Percentiles rank a stretch among this genome's conserved stretches.
Conservation (phyloP, 2,888 invertebrate species). For the Rhagium mordax region DNA sequence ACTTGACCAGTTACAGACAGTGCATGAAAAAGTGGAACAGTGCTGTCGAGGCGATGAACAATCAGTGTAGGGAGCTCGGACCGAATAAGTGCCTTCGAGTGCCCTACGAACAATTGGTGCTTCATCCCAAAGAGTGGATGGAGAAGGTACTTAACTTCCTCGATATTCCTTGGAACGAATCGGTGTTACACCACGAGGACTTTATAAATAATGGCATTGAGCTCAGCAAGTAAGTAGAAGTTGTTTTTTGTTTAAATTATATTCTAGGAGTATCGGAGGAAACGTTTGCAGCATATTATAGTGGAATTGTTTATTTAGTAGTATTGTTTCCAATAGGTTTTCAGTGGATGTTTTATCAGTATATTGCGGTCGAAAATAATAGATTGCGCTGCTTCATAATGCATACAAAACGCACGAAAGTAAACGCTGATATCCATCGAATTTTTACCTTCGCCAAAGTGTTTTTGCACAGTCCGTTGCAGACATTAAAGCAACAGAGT, state of each 20-base stretch:
- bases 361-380: no score
- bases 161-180: conserved; percentile 94
- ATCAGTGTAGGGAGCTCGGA: conserved; percentile 90
- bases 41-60: conserved; percentile 95
- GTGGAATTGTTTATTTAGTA: no score
- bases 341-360: no score
- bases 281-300: no score
- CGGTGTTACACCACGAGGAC: conserved; percentile 97
- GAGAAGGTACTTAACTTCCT: conserved; percentile 89
- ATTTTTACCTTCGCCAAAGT: no score
- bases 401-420: no score
- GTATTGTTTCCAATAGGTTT: no score
- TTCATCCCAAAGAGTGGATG: conserved; percentile 94
- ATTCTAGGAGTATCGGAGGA: no score
- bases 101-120: conserved; percentile 97
- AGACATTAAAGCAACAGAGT: no score
- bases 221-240: conserved; percentile 87
- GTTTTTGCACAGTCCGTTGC: no score
- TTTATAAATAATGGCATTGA: conserved; percentile 97
- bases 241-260: background rate
- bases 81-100: conserved; percentile 86
- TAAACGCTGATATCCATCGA: no score
- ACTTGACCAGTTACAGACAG: conserved; percentile 93
- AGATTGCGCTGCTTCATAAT: no score
- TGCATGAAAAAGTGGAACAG: conserved; percentile 98